Percentiles rank a stretch among this genome's conserved stretches.
phyloP scores from a whole-genome alignment of 1,140 invertebrate genomes.

The Drosophila melanogaster region Release_6_plus_ISO1_MT NT_033777.3:27740501-27741000 shows the following conservation, averaged over 20 bases:
- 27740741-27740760: slow-evolving; percentile 5
- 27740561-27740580: slow-evolving; percentile 21
- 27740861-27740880: slow-evolving; percentile 39
- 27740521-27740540: slow-evolving; percentile 62
- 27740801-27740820: slow-evolving; percentile 8
- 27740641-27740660: slow-evolving; percentile 61
- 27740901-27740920: slow-evolving; percentile 44
- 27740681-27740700: slow-evolving; percentile 49
- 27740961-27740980: slow-evolving; percentile 33
- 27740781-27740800: slow-evolving; percentile 1
- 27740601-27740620: not conserved
- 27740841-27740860: slow-evolving; percentile 21
- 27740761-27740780: not conserved
- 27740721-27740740: slow-evolving; percentile 31
- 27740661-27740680: slow-evolving; percentile 45
- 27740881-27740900: slow-evolving; percentile 31
- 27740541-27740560: slow-evolving; percentile 18
- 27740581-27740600: slow-evolving; percentile 60
- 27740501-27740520: slow-evolving; percentile 61
- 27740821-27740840: slow-evolving; percentile 27
- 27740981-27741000: slow-evolving; percentile 16
- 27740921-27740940: slow-evolving; percentile 25
- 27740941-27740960: slow-evolving; percentile 12
- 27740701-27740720: slow-evolving; percentile 37
- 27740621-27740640: slow-evolving; percentile 55